Conservation (phyloP, 2,797 vertebrate species). For the Sciurus carolinensis region DNA sequence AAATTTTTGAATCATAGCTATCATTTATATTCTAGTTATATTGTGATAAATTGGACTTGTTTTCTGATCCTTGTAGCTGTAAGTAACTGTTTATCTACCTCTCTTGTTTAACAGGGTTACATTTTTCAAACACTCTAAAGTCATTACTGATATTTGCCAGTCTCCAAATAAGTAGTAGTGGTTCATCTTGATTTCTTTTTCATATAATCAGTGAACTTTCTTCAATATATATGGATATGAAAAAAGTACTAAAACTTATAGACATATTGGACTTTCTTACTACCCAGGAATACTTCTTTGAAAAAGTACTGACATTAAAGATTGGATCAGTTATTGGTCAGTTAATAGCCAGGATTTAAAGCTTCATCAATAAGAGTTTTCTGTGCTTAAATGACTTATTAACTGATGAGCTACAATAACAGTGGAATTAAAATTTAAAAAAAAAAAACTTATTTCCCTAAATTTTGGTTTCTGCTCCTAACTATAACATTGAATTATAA, state of each 20-base stretch:
- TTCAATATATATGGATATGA: background rate
- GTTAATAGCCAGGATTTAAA: constrained; percentile 48
- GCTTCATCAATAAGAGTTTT: background rate
- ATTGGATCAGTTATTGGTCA: background rate
- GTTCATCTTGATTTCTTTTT: constrained; percentile 56
- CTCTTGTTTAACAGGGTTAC: constrained; percentile 4
- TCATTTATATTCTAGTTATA: constrained; percentile 43
- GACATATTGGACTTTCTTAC: background rate
- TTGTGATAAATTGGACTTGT: background rate
- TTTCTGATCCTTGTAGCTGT: constrained; percentile 25
- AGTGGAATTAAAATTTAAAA: constrained; percentile 18
- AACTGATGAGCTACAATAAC: constrained; percentile 33
- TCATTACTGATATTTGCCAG: constrained; percentile 32
- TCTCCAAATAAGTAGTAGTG: constrained; percentile 40
- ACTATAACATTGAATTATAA: constrained; percentile 40
- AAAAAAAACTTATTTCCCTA: constrained; percentile 38
- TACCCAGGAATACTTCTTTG: constrained; percentile 35
- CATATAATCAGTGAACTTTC: background rate
- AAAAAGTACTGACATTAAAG: constrained; percentile 43
- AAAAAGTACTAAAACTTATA: background rate
- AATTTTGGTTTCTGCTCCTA: constrained; percentile 60
- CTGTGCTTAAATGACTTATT: constrained; percentile 44
- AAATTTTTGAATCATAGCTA: constrained; percentile 6
- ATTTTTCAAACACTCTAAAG: constrained; percentile 58
- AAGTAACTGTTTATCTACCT: background rate